Evolutionary conservation across 2,888 invertebrate species (phyloP).

Genomic region (Meiosimyza decipiens): DNA sequence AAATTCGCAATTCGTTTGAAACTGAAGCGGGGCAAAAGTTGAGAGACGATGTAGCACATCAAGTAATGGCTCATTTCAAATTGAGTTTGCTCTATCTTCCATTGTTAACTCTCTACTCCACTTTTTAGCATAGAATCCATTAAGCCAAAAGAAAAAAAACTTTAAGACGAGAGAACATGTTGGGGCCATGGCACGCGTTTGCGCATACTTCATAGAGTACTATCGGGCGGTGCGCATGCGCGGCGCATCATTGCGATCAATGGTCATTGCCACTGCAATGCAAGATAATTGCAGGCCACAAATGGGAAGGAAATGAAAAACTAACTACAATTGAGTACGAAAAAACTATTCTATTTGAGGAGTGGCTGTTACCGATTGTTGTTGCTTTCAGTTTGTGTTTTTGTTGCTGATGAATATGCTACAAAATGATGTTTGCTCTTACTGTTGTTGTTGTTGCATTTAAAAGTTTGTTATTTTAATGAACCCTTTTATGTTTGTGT

Average conservation of each 20-base stretch:
- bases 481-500: conserved; percentile 9
- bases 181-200: conserved; percentile 28
- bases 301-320: background rate
- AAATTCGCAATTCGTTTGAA: conserved; percentile 1
- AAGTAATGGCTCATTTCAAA: conserved; percentile 9
- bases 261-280: conserved; percentile 16
- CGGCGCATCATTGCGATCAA: conserved; percentile 7
- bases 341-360: conserved; percentile 19
- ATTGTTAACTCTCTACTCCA: background rate
- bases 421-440: background rate
- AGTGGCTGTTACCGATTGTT: conserved; percentile 2
- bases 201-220: conserved; percentile 14
- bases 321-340: background rate
- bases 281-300: background rate
- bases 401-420: background rate
- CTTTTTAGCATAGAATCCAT: background rate
- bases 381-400: background rate
- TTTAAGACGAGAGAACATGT: background rate
- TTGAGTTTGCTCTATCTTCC: background rate
- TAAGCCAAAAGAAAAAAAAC: background rate
- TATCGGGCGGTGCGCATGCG: background rate
- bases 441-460: no score
- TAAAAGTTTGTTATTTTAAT: conserved; percentile 25
- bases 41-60: background rate
- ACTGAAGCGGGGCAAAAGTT: conserved; percentile 3